phyloP scores from a whole-genome alignment of 1,140 invertebrate species.

The Drosophila auraria region DNA sequence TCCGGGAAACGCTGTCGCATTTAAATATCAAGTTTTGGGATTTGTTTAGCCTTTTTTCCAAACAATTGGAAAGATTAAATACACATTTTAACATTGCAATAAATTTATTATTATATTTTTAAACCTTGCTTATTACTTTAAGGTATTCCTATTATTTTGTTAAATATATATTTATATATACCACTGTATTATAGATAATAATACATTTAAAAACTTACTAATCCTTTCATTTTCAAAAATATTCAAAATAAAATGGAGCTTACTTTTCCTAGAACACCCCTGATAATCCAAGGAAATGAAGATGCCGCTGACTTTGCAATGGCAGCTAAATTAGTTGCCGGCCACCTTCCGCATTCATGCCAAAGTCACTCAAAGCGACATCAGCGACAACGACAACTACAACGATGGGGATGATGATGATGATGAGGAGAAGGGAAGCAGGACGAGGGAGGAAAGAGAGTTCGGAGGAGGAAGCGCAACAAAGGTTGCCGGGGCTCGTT shows the following conservation, averaged over 20 bases:
- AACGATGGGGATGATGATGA: conserved; percentile 4
- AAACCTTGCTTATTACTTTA: no score
- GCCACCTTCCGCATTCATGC: conserved; percentile 62
- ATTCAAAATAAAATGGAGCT: neutral
- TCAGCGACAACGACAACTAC: conserved; percentile 36
- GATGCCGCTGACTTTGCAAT: conserved; percentile 57
- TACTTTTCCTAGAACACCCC: conserved; percentile 18
- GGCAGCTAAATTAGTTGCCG: conserved; percentile 77
- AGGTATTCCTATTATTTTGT: no score
- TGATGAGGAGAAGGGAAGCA: neutral
- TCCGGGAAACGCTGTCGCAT: conserved; percentile 20
- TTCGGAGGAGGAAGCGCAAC: conserved; percentile 39
- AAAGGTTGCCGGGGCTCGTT: conserved; percentile 77
- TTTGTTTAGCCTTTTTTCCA: neutral
- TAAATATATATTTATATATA: no score
- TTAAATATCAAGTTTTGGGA: neutral
- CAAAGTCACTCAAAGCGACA: conserved; percentile 69
- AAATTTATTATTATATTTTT: no score
- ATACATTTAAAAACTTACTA: no score
- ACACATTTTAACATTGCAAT: no score
- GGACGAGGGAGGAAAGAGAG: neutral
- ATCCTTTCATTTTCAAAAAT: no score
- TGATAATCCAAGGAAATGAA: conserved; percentile 55
- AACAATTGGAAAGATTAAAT: no score
- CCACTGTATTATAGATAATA: no score